Base-by-base conservation (phyloP, 2,888 invertebrate species). In the Dicycla oo region DNA sequence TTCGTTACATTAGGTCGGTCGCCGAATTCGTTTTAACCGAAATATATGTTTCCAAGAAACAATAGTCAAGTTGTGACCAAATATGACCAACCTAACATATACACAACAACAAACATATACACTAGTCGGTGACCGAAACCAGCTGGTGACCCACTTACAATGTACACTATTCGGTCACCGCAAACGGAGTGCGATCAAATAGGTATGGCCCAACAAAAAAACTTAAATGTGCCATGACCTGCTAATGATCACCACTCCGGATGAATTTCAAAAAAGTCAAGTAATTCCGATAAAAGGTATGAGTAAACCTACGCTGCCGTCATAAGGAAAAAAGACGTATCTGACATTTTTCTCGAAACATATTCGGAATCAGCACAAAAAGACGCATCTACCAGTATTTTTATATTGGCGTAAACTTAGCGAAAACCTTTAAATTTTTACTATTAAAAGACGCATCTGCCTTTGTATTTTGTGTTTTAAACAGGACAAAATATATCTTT, bases 211-310 rank as follows among this genome's bases (percentile, higher is more conserved):
- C 15, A 43, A 23, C 15, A 7, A 13, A 53, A 23, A 66, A 69
- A 67, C 1, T 15, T 30, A 26, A 40, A 26, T 43, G 26, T 34
- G 53, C 69, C 34, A 54, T 45, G 51, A 51, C 68, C 68, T 51
- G 30, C 23, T 51, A 43, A 54, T 26, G 30, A 51, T 47, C 47
- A 47, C 53, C 11, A 66, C 23, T 40, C 10, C 53, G 34, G 45
- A 23, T 23, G 34, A 38, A 13, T 67, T 47, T 38, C 15, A n/a
- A 68, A 23, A 3, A 23, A 23, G 20, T 53, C 69, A 43, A 23
- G 20, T 15, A 15, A 8, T 68, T 68, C 26, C 15, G 2, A 38
- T 23, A 15, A 64, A n/a, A n/a, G n/a, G n/a, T n/a, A n/a, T n/a
- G n/a, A n/a, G n/a, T n/a, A n/a, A n/a, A n/a, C n/a, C n/a, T n/a